Conservation (phyloP, 2,113 vertebrate genomes). For the Monopterus albus region DNA sequence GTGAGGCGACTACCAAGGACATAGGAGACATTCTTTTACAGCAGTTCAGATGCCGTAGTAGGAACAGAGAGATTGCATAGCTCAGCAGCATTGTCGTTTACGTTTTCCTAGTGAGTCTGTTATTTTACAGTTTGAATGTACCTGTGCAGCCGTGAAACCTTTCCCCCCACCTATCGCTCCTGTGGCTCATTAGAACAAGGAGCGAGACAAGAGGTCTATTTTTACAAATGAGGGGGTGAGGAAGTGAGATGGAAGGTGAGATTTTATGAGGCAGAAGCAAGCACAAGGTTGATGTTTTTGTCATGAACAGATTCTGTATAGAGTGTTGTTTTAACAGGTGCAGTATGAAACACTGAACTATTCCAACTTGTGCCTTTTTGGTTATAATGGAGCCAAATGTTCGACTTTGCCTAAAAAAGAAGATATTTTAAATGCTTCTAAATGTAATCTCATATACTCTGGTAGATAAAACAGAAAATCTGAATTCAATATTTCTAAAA, state of each 20-base stretch:
- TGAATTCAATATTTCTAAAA: not conserved
- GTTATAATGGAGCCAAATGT: not conserved
- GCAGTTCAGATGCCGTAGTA: constrained; percentile 15
- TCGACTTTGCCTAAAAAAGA: not conserved
- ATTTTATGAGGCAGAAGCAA: constrained; percentile 29
- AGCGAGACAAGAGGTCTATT: constrained; percentile 64
- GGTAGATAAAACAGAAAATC: not conserved
- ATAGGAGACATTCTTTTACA: constrained; percentile 6
- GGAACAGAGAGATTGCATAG: constrained; percentile 71
- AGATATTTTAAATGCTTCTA: not conserved
- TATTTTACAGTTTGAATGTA: constrained; percentile 4
- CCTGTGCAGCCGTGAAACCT: constrained; percentile 29
- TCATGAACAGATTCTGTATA: not conserved
- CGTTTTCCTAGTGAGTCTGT: constrained; percentile 18
- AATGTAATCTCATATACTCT: not conserved
- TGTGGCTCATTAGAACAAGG: constrained; percentile 43
- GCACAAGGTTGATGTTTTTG: constrained; percentile 16
- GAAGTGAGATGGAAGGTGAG: constrained; percentile 43
- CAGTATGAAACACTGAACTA: not conserved
- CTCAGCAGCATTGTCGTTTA: constrained; percentile 36
- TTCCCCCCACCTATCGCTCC: not conserved
- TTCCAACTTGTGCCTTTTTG: not conserved
- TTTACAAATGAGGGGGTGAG: constrained; percentile 67
- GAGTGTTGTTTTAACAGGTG: not conserved
- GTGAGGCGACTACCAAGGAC: constrained; percentile 41